Conservation (phyloP, 1,140 invertebrate genomes). For the Zaprionus vittiger region DNA sequence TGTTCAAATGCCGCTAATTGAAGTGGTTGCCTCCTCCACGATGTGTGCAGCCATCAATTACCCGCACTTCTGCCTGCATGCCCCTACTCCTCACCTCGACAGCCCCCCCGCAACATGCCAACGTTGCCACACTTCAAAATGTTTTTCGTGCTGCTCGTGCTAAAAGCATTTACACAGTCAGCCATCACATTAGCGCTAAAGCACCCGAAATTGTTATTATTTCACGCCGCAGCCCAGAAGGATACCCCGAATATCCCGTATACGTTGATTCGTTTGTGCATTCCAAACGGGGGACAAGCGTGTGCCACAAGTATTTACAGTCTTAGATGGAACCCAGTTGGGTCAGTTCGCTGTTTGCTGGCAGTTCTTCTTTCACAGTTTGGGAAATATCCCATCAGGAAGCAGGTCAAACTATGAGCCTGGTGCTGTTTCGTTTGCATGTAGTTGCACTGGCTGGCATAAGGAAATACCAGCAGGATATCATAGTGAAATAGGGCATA, state of each 20-base stretch:
- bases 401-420: no score
- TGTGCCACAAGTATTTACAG: constrained; percentile 3
- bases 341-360: neutral
- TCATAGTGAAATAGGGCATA: no score
- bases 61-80: constrained; percentile 47
- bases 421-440: no score
- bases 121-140: constrained; percentile 50
- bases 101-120: neutral
- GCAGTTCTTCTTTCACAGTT: no score
- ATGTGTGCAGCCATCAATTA: constrained; percentile 68
- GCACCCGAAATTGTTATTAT: constrained; percentile 65
- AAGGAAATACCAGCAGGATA: neutral
- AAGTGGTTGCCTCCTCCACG: constrained; percentile 60
- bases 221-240: neutral
- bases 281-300: neutral
- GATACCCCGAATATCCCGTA: neutral
- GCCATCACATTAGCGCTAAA: constrained; percentile 63
- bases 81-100: neutral
- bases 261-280: neutral
- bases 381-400: no score
- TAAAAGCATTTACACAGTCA: constrained; percentile 64
- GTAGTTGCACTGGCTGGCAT: no score
- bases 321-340: neutral
- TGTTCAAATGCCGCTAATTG: constrained; percentile 67
- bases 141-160: constrained; percentile 34